Conservation (phyloP, 1,140 invertebrate genomes). For the Drosophila bifasciata region DNA sequence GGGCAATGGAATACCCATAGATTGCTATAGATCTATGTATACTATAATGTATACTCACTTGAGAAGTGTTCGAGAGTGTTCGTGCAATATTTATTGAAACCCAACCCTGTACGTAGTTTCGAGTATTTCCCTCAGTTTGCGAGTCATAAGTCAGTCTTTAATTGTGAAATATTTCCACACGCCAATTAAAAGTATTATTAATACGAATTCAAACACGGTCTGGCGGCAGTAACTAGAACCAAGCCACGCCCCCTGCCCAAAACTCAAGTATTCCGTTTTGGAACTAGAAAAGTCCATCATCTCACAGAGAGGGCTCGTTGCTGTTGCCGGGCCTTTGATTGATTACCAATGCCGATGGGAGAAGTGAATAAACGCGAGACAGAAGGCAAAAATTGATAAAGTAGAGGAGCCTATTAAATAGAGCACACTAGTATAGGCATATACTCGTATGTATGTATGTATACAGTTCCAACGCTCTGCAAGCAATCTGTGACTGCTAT, state of each 20-base stretch:
- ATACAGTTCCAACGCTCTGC: conserved; percentile 1
- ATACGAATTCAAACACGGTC: conserved; percentile 25
- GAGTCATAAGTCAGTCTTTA: conserved; percentile 37
- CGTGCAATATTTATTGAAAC: conserved; percentile 12
- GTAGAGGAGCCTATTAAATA: conserved; percentile 33
- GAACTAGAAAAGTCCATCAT: not conserved
- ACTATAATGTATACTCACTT: too few species aligned
- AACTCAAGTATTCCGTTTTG: not conserved
- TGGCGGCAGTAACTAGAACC: too few species aligned
- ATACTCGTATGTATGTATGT: too few species aligned
- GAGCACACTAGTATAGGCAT: not conserved
- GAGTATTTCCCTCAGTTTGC: conserved; percentile 1
- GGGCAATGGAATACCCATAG: too few species aligned
- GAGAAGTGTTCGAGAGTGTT: too few species aligned
- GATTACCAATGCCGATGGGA: conserved; percentile 29
- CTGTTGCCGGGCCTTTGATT: conserved; percentile 15
- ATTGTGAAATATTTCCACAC: conserved; percentile 45
- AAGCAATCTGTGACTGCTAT: conserved; percentile 29
- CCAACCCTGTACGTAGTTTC: not conserved
- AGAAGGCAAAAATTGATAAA: conserved; percentile 31
- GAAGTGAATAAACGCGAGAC: conserved; percentile 11
- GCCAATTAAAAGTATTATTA: conserved; percentile 42
- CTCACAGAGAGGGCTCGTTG: conserved; percentile 7
- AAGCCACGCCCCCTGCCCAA: conserved; percentile 24
- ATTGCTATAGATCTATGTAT: too few species aligned